Evolutionary conservation across 23 tunicate species (phyloP), one percentile per base, ranked within the genome.

Genomic region (Styela plicata): DNA sequence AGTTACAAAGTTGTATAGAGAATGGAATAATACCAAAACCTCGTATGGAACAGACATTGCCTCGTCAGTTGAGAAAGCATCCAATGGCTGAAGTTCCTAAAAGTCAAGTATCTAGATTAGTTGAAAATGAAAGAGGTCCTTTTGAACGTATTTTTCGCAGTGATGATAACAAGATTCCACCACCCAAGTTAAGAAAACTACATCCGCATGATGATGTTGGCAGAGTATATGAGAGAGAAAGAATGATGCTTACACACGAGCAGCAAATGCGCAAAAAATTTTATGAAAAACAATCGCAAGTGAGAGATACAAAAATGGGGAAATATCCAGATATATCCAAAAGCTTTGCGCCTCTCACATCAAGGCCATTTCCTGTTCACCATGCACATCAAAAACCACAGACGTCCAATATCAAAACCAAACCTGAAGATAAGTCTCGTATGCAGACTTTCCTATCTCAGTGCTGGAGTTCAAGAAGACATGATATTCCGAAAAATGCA

Each of bases 401-500:
- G 7, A 3, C 30, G 10, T 66, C 71, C 10, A 28, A 28, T 28
- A 13, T 31, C 31, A 20, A 13, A 16, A 16, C 24, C 17, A 17
- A 68, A 13, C 34, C 36, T 3, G 24, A 27, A 32, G 77, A 71
- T 3, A 3, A 34, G 13, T 71, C 77, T 16, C 34, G 77, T 28
- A 71, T 71, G 3, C 36, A 71, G 35, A 29, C 77, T 27, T 71
- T 71, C 35, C 34, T 71, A 3, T 71, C 77, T 33, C 77, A 71
- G 77, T 71, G 77, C 34, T 71, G 34, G 36, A 71, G 77, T 36
- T 71, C 77, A 71, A 71, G 35, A 30, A 71, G 35, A 71, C 34
- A 34, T 30, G 77, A 71, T 34, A 34, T 71, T 21, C 77, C 77
- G 23, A 33, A 71, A 71, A 71, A 71, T 32, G 77, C 77, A 34